A percentile compares a stretch with the other conserved stretches of the same genome.
Conservation (phyloP, 2,888 invertebrate species). For the Ophion ellenae region DNA sequence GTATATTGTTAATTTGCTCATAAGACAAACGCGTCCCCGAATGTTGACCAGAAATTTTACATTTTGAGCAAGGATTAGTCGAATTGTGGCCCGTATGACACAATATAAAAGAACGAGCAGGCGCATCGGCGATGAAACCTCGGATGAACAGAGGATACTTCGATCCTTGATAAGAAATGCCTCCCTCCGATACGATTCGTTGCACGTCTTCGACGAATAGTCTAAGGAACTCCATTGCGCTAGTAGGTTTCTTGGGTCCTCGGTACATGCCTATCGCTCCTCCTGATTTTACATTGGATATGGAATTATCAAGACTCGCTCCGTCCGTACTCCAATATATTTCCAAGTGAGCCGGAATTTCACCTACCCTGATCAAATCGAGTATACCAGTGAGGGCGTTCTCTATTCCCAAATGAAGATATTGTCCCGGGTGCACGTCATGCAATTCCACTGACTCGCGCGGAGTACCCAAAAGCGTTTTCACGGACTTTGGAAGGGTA, state of each 20-base stretch:
- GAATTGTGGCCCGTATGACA: slow-evolving; percentile 32
- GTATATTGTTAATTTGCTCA: not conserved
- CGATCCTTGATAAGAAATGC: slow-evolving; percentile 34
- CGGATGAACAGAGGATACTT: slow-evolving; percentile 17
- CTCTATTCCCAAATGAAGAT: slow-evolving; percentile 42
- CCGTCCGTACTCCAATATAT: slow-evolving; percentile 29
- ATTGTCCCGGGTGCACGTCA: slow-evolving; percentile 20
- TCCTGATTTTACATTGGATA: slow-evolving; percentile 46
- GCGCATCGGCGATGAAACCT: slow-evolving; percentile 39
- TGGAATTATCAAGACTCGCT: slow-evolving; percentile 24
- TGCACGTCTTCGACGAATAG: slow-evolving; percentile 9
- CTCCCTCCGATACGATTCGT: slow-evolving; percentile 27
- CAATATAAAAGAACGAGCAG: slow-evolving; percentile 36
- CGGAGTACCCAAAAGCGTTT: slow-evolving; percentile 23
- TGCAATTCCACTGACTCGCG: no score
- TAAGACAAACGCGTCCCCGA: slow-evolving; percentile 11
- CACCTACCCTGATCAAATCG: not conserved
- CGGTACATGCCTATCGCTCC: slow-evolving; percentile 61
- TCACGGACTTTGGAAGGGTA: slow-evolving; percentile 16
- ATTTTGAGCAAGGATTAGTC: slow-evolving; percentile 35
- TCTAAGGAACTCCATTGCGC: slow-evolving; percentile 12
- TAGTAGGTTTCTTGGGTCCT: slow-evolving; percentile 48
- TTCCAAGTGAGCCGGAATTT: slow-evolving; percentile 21
- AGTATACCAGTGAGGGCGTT: not conserved
- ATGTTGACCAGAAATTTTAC: slow-evolving; percentile 38